These are phyloP conservation scores for Ditylenchus weischeri DNA, from an alignment of 2,888 invertebrate genomes.

Conservation along the genomic window DNA sequence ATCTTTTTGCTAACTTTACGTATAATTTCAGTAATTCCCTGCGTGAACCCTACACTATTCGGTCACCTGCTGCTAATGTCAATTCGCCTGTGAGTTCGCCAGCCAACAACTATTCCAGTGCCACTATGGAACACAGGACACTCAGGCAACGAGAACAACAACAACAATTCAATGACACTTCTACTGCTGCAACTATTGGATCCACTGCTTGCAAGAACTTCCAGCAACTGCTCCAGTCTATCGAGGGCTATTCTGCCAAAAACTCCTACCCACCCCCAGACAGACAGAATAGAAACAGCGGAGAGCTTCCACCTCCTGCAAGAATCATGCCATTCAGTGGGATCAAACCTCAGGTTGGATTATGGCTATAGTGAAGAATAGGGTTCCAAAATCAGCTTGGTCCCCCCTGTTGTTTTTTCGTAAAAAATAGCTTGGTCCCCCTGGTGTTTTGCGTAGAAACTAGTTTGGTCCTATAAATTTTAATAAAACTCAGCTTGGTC, in stretches of 20 bases:
- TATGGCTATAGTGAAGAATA: no score
- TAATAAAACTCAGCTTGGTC: no score
- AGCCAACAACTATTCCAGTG: not conserved
- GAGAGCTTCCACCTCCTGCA: conserved; percentile 36
- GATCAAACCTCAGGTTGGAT: conserved; percentile 38
- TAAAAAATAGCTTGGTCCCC: no score
- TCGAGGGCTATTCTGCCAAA: conserved; percentile 8
- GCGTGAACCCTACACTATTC: conserved; percentile 19
- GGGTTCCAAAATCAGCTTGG: no score
- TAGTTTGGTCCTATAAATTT: no score
- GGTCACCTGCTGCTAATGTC: not conserved
- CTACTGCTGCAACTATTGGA: conserved; percentile 28
- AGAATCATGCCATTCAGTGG: conserved; percentile 37
- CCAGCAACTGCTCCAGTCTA: conserved; percentile 1
- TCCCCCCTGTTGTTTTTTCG: no score
- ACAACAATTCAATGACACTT: conserved; percentile 19
- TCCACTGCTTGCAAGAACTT: not conserved
- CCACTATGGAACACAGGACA: conserved; percentile 36
- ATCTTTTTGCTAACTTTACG: not conserved
- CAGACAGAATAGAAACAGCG: conserved; percentile 6
- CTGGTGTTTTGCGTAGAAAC: no score
- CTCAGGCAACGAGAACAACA: conserved; percentile 33
- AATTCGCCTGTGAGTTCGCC: not conserved
- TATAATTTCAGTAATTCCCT: conserved; percentile 22
- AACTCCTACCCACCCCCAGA: not conserved